A percentile compares a stretch with the other conserved stretches of the same genome.
phyloP scores from a whole-genome alignment of 92 coral and sea anemone species.

The Palythoa caribaeorum region DNA sequence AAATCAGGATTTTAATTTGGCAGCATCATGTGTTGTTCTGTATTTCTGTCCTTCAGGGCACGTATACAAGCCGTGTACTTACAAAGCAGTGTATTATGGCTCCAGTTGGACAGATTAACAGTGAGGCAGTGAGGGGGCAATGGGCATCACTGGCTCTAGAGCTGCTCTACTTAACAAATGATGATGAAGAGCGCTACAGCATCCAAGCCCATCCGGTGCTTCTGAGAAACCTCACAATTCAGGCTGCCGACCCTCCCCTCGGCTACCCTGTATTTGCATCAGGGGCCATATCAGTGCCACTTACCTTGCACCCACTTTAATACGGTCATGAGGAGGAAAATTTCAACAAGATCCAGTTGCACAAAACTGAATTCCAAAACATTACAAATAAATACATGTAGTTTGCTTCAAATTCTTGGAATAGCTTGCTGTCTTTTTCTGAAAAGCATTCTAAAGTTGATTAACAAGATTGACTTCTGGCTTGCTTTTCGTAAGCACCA shows the following conservation, averaged over 20 bases:
- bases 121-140: constrained; percentile 95
- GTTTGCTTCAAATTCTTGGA: background rate
- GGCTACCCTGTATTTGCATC: constrained; percentile 97
- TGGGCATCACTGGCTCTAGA: constrained; percentile 98
- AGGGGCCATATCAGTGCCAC: constrained; percentile 79
- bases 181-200: constrained; percentile 98
- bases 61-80: constrained; percentile 93
- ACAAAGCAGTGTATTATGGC: constrained; percentile 82
- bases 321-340: background rate
- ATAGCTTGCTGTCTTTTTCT: no score
- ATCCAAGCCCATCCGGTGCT: constrained; percentile 98
- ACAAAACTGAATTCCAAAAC: constrained; percentile 42
- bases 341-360: constrained; percentile 83
- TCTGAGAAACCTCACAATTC: constrained; percentile 95
- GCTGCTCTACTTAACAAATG: constrained; percentile 93
- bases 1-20: background rate
- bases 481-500: no score
- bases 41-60: constrained; percentile 63
- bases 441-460: no score
- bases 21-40: background rate
- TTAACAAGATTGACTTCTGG: no score
- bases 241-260: constrained; percentile 98
- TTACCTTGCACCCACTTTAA: constrained; percentile 65
- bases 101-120: constrained; percentile 85
- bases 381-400: background rate